Percentiles rank a stretch among this genome's conserved stretches.
phyloP scores from a whole-genome alignment of 2,888 invertebrate species.

The Lymantria monacha region DNA sequence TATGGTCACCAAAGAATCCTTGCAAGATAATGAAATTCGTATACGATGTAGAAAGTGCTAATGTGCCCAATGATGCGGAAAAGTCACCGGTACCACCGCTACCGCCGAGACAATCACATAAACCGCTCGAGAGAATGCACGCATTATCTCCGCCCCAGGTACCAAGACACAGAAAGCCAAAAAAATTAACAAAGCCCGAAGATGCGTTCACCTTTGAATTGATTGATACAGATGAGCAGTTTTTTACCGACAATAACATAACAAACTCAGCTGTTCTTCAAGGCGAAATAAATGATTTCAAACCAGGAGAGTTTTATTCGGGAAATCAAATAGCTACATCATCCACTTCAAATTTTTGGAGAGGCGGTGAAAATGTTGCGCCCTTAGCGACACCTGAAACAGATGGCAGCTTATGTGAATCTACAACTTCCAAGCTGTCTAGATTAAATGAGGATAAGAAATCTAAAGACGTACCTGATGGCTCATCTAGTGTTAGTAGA shows the following conservation, averaged over 20 bases:
- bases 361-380: constrained; percentile 72
- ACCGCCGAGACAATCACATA: constrained; percentile 87
- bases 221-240: constrained; percentile 90
- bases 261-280: constrained; percentile 68
- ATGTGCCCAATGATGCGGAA: constrained; percentile 74
- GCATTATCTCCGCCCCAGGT: constrained; percentile 86
- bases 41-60: constrained; percentile 76
- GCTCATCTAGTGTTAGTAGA: constrained; percentile 67
- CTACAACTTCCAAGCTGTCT: constrained; percentile 77
- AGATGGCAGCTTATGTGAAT: constrained; percentile 82
- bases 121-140: constrained; percentile 89
- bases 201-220: constrained; percentile 93
- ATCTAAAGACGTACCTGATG: constrained; percentile 68
- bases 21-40: constrained; percentile 81
- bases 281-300: constrained; percentile 69
- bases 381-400: constrained; percentile 84
- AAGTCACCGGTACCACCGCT: constrained; percentile 87
- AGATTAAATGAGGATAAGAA: constrained; percentile 71
- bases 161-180: constrained; percentile 86
- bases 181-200: constrained; percentile 84
- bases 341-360: constrained; percentile 66
- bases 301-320: constrained; percentile 77
- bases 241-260: constrained; percentile 75
- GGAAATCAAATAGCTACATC: constrained; percentile 64
- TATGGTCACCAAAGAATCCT: constrained; percentile 85